Conservation (phyloP, 2,113 vertebrate genomes). For the Odocoileus hemionus region DNA sequence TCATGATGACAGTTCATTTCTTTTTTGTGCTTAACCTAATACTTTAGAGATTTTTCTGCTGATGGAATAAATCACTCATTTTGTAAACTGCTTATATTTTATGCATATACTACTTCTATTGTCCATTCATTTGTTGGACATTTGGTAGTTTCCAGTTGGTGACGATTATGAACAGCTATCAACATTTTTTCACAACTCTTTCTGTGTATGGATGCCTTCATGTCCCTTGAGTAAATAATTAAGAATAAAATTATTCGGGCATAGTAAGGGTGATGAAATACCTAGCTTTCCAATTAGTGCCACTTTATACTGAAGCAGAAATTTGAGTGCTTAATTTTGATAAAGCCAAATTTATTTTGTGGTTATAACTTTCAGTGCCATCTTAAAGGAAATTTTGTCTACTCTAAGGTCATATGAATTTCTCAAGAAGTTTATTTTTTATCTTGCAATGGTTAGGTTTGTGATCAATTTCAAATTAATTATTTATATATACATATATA, state of each 20-base stretch:
- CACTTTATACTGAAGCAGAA: neutral
- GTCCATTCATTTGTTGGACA: neutral
- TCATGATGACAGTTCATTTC: neutral
- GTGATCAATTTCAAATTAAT: neutral
- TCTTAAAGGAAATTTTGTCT: neutral
- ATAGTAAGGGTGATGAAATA: neutral
- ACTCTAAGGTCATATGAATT: neutral
- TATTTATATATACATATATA: neutral
- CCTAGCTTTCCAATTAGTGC: neutral
- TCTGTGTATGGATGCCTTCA: neutral
- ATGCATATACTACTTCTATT: neutral
- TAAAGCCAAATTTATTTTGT: neutral
- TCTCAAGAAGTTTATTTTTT: neutral
- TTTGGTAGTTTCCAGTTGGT: neutral
- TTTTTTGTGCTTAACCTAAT: neutral
- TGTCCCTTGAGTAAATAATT: neutral
- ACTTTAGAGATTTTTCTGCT: neutral
- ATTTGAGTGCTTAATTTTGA: neutral
- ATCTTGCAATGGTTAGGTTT: neutral
- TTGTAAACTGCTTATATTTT: neutral
- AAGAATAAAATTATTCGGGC: neutral
- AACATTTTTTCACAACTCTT: neutral
- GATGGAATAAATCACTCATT: neutral
- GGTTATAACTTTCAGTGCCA: neutral
- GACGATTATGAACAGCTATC: neutral